Base-by-base conservation (phyloP, 2,888 invertebrate species). In the Oxycera nigricornis region DNA sequence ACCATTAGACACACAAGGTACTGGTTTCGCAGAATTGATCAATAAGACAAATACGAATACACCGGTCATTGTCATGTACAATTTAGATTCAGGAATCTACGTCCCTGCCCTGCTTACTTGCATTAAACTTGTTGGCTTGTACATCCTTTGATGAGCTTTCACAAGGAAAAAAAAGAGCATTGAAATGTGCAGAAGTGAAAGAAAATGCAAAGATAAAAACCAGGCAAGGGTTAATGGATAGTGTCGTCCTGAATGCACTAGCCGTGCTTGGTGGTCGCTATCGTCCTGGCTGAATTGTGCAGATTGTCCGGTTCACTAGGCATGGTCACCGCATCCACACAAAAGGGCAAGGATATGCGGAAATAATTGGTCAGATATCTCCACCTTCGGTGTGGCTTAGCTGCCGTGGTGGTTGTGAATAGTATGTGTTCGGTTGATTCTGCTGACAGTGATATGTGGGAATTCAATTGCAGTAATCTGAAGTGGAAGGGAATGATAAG, bases 371-470 rank as follows among this genome's bases (percentile, higher is more conserved):
- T 70, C 35, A 70, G 52, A 55, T 52, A 70, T 70, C 52, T 70
- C 52, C 70, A 70, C 70, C 52, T 70, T 65, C 24, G 20, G 70
- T 52, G 70, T 70, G 70, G 2, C 9, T 4, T 31, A 4, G 17
- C 17, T 20, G 17, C 9, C 17, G n/a, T 65, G 11, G 59, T 26
- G 65, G 30, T 39, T 55, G 30, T 3, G 20, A 31, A 22, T 30
- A 55, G 20, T 26, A 55, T 55, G 30, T 2, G n/a, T 72, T 39
- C 30, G 72, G 74, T 74, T 24, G 73, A 74, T 73, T 52, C 55
- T 74, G 73, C 73, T 76, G 76, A 74, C 76, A 76, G 55, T 74
- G 74, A 76, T 76, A 74, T 74, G 74, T 76, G 67, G 55, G 61
- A 50, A 70, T 74, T 74, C 76, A 70, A 76, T 74, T 74, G 70